A percentile compares a stretch with the other conserved stretches of the same genome.
Evolutionary conservation across 30 jellyfish, hydroid and myxozoan genomes (phyloP).

Genomic region (Nemopilema nomurai): DNA sequence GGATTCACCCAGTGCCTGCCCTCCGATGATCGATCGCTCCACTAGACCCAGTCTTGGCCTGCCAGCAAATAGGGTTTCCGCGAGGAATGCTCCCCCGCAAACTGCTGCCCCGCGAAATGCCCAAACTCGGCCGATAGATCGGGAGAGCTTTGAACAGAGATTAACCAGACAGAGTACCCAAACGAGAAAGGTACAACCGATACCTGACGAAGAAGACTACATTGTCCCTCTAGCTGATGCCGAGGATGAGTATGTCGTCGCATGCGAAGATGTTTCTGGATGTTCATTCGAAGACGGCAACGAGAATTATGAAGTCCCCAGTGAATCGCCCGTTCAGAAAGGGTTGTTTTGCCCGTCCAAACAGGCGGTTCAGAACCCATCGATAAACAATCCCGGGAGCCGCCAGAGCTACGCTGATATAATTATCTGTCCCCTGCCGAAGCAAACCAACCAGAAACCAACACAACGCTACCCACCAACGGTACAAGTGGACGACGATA

Average conservation of each 20-base stretch:
- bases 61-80: neutral
- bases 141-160: neutral
- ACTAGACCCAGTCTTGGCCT: neutral
- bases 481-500: neutral
- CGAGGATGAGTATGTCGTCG: neutral
- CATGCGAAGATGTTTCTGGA: neutral
- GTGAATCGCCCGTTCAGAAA: neutral
- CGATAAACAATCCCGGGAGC: neutral
- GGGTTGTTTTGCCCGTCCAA: neutral
- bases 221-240: neutral
- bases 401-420: neutral
- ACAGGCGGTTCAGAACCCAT: neutral
- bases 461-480: neutral
- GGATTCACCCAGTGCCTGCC: neutral
- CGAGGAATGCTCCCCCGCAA: neutral
- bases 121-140: neutral
- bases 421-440: neutral
- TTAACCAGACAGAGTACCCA: neutral
- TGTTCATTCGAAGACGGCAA: neutral
- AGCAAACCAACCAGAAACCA: neutral
- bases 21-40: neutral
- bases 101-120: neutral
- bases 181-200: neutral
- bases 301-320: neutral
- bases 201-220: neutral